Evolutionary conservation across 2,113 vertebrate genomes (phyloP), one percentile per base, ranked within the genome.

Genomic region (Poecile atricapillus): DNA sequence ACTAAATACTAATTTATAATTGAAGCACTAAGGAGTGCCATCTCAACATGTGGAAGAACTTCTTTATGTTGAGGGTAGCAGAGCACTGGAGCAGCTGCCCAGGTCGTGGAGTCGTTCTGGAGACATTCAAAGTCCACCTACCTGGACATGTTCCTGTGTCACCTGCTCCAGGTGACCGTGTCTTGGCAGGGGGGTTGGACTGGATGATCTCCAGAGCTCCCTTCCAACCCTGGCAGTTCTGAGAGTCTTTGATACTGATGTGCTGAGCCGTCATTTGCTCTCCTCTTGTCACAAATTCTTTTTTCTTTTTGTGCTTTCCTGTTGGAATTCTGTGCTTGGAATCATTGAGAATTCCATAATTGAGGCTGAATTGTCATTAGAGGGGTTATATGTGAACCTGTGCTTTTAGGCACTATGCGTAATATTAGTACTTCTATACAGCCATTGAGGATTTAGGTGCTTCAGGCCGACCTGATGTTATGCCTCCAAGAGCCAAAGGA

Each of bases 331-430:
- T 21, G 11, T 91, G 27, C 23, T 56, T 0, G 0, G 39, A 68
- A 18, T 76, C 0, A 0, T 7, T 56, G 35, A 52, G 63, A 56
- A 52, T 56, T 76, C 37, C 3, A 0, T 27, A 31, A 55, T 13
- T 31, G 60, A 8, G 56, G 21, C 5, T 16, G 49, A 76, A 19
- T 62, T 79, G 24, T 56, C 49, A 5, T 70, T 84, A 49, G 63
- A 84, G 25, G 41, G 11, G 6, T 64, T 56, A 4, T 14, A 2
- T 17, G 10, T 52, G 46, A 30, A 6, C 35, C 6, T 39, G 5
- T 62, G 46, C 16, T 4, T 90, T 64, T 41, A 35, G 27, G 37
- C 43, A 16, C 5, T 19, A 0, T 31, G 30, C 1, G 2, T 68
- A 43, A 6, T 56, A 15, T 18, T 39, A 11, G 17, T 59, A 7